Evolutionary conservation across 2,797 vertebrate species (phyloP).

Genomic region (Bufotes viridis): DNA sequence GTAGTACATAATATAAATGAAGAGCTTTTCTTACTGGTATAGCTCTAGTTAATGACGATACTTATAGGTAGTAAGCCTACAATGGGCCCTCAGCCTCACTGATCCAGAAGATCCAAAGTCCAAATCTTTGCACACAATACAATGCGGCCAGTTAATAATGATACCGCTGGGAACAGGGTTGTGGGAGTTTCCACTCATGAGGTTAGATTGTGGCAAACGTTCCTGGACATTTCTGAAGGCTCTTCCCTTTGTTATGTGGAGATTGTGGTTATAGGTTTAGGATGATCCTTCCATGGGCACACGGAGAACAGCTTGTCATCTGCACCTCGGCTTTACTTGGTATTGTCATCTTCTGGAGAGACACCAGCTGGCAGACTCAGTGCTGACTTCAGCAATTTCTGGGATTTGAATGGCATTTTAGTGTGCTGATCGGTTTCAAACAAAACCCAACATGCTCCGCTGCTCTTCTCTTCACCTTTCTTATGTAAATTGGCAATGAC

Average conservation of each 20-base stretch:
- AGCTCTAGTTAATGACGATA: neutral
- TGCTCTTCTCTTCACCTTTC: slow-evolving; percentile 20
- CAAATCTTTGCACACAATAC: neutral
- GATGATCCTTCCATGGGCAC: neutral
- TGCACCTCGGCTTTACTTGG: slow-evolving; percentile 3
- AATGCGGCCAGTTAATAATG: neutral
- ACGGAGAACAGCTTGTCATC: neutral
- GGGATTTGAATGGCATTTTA: slow-evolving; percentile 34
- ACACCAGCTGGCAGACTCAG: slow-evolving; percentile 47
- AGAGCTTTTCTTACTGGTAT: neutral
- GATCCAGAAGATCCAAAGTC: neutral
- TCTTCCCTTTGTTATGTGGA: neutral
- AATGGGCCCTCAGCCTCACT: no score
- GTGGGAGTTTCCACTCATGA: neutral
- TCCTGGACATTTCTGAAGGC: neutral
- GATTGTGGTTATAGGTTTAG: neutral
- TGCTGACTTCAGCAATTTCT: slow-evolving; percentile 51
- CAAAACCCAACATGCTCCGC: slow-evolving; percentile 44
- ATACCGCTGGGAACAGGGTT: neutral
- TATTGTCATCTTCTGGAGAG: slow-evolving; percentile 35
- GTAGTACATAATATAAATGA: no score
- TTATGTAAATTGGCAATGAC: slow-evolving; percentile 32
- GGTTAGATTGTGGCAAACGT: neutral
- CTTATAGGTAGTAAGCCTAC: no score
- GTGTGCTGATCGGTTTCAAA: slow-evolving; percentile 44